A percentile compares a stretch with the other conserved stretches of the same genome.
Evolutionary conservation across 2,797 vertebrate species (phyloP).

Genomic region (Mareca strepera): DNA sequence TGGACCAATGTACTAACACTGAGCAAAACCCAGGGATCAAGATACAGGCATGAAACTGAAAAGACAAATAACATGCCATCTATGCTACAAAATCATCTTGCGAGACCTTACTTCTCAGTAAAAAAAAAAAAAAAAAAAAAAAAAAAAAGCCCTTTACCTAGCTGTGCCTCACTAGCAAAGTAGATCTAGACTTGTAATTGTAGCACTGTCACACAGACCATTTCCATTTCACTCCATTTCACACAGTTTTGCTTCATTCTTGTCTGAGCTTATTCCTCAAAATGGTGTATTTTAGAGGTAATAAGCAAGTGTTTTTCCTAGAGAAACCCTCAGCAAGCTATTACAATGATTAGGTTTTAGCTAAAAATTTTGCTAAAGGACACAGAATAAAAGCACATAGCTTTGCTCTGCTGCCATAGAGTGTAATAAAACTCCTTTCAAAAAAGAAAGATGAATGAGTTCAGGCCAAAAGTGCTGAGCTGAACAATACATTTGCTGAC

Average conservation of each 20-base stretch:
- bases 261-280: neutral
- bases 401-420: neutral
- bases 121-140: neutral
- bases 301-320: neutral
- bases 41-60: neutral
- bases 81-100: neutral
- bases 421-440: neutral
- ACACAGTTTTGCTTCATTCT: neutral
- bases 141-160: neutral
- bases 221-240: neutral
- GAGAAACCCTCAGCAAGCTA: neutral
- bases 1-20: neutral
- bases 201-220: neutral
- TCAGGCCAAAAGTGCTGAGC: neutral
- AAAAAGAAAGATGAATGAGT: neutral
- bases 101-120: neutral
- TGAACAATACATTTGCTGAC: neutral
- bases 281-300: neutral
- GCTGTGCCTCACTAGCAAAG: neutral
- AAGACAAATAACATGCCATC: neutral
- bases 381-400: neutral
- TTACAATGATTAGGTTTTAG: neutral
- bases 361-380: neutral
- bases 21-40: neutral
- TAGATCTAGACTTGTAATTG: too few species aligned